These are phyloP conservation scores for Mimachlamys varia DNA, from an alignment of 2,888 invertebrate species.

Conservation along the genomic window DNA sequence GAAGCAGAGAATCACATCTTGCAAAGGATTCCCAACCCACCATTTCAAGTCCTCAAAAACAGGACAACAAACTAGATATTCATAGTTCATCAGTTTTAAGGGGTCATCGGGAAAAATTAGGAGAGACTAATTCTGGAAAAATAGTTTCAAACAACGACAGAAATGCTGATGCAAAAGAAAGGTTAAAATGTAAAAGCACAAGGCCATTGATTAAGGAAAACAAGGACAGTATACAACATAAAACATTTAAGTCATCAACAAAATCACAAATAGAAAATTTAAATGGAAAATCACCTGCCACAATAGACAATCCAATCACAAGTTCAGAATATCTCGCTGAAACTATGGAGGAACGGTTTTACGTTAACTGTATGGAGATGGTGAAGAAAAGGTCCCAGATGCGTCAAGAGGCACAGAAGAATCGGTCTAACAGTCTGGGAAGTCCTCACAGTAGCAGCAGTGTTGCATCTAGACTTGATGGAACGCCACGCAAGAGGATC, in stretches of 20 bases:
- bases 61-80: no score
- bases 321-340: not conserved
- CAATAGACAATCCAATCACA: not conserved
- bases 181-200: not conserved
- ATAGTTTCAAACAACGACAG: not conserved
- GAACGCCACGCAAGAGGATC: not conserved
- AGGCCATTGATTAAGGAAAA: not conserved
- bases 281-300: not conserved
- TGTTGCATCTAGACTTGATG: not conserved
- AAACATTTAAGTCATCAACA: not conserved
- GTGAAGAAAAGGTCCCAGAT: slow-evolving; percentile 19
- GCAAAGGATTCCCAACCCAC: not conserved
- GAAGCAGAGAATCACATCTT: not conserved
- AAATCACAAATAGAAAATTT: not conserved
- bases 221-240: not conserved
- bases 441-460: not conserved
- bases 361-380: not conserved
- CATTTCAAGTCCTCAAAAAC: no score
- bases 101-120: not conserved
- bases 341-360: not conserved
- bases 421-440: not conserved
- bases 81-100: not conserved
- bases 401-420: not conserved
- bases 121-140: not conserved
- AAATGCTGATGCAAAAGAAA: not conserved